Percentiles rank a stretch among this genome's conserved stretches.
phyloP scores from a whole-genome alignment of 2,113 vertebrate genomes.

The Scortum barcoo region DNA sequence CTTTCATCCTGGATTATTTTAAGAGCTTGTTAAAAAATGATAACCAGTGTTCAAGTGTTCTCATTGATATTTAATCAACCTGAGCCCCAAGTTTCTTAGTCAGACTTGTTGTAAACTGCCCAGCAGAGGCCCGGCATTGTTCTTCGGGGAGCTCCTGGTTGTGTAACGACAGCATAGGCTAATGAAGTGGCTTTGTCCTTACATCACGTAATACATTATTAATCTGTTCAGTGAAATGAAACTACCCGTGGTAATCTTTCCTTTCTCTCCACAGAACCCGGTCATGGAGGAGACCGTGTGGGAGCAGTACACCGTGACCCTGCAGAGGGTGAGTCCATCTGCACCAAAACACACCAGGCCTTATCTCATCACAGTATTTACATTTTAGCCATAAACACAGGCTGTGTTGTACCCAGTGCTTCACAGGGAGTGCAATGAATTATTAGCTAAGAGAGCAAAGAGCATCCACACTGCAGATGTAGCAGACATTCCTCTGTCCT shows the following conservation, averaged over 20 bases:
- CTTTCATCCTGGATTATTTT: not conserved
- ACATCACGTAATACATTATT: slow-evolving; percentile 65
- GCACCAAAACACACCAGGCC: not conserved
- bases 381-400: not conserved
- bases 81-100: slow-evolving; percentile 9
- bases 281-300: slow-evolving; percentile 97
- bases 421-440: not conserved
- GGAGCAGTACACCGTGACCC: slow-evolving; percentile 97
- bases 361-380: slow-evolving; percentile 8
- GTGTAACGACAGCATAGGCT: slow-evolving; percentile 45
- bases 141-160: slow-evolving; percentile 30
- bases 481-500: not conserved
- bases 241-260: slow-evolving; percentile 53
- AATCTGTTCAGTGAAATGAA: slow-evolving; percentile 63
- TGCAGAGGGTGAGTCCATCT: slow-evolving; percentile 91
- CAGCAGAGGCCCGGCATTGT: slow-evolving; percentile 26
- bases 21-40: slow-evolving; percentile 3
- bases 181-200: slow-evolving; percentile 54
- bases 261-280: slow-evolving; percentile 76
- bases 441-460: not conserved
- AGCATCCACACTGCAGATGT: not conserved
- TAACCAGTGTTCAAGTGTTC: not conserved
- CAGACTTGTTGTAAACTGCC: not conserved
- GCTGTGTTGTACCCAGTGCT: not conserved
- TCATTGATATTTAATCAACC: slow-evolving; percentile 23